A percentile compares a stretch with the other conserved stretches of the same genome.
These are phyloP conservation scores for Prunella strophiata DNA, from an alignment of 2,797 vertebrate species.

Conservation along the genomic window DNA sequence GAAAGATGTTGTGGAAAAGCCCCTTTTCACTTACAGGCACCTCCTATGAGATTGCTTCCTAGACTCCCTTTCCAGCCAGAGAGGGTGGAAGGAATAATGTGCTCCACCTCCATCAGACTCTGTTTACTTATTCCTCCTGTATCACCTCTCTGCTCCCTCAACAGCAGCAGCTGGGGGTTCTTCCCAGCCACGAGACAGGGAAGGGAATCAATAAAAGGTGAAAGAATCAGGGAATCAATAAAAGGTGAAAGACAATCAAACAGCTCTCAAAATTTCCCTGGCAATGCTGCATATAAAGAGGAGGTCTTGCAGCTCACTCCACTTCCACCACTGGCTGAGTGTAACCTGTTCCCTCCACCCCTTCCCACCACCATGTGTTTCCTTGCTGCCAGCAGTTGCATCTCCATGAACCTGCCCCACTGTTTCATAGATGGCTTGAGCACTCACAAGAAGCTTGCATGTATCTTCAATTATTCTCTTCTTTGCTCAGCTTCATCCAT, in stretches of 20 bases:
- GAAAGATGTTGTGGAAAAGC: background rate
- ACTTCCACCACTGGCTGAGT: background rate
- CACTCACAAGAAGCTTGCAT: background rate
- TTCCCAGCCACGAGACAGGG: background rate
- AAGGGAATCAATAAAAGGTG: background rate
- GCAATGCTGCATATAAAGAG: background rate
- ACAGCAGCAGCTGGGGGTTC: background rate
- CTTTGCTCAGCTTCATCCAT: background rate
- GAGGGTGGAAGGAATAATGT: background rate
- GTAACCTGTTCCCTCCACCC: background rate
- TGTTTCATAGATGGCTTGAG: background rate
- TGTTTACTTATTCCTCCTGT: background rate
- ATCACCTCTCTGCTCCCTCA: background rate
- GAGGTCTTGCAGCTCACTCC: background rate
- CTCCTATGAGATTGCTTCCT: background rate
- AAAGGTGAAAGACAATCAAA: slow-evolving; percentile 18
- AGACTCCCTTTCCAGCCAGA: background rate
- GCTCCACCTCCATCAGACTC: background rate
- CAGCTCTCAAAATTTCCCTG: background rate
- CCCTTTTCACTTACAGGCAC: background rate
- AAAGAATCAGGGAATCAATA: background rate
- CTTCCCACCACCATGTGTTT: background rate
- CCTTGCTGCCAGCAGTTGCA: background rate
- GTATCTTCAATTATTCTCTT: background rate
- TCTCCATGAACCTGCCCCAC: background rate